Percentiles rank a stretch among this genome's conserved stretches.
Conservation (phyloP, 2,888 invertebrate species). For the Cryptocephalus primarius region DNA sequence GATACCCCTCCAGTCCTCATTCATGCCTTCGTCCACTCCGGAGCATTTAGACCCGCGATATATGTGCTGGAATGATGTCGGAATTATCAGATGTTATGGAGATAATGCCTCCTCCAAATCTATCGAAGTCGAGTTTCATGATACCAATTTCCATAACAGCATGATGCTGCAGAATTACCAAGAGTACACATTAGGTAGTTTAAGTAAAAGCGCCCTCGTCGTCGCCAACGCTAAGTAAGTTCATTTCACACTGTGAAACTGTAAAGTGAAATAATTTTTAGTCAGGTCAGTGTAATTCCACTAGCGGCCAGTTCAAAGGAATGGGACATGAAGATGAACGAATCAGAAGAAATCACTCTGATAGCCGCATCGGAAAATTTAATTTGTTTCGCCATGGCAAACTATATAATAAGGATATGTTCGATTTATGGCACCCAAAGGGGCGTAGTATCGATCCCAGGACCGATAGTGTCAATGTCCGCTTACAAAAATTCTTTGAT, state of each 20-base stretch:
- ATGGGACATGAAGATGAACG: slow-evolving; percentile 71
- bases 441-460: slow-evolving; percentile 62
- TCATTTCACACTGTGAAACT: background rate
- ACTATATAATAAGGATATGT: slow-evolving; percentile 69
- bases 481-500: slow-evolving; percentile 51
- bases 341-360: slow-evolving; percentile 66
- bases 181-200: slow-evolving; percentile 77
- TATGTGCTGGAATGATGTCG: slow-evolving; percentile 86
- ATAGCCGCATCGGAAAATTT: slow-evolving; percentile 58
- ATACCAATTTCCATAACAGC: slow-evolving; percentile 77
- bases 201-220: slow-evolving; percentile 69
- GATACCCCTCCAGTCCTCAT: slow-evolving; percentile 63
- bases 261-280: slow-evolving; percentile 26
- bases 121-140: slow-evolving; percentile 94
- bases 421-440: slow-evolving; percentile 80
- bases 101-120: slow-evolving; percentile 44
- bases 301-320: slow-evolving; percentile 69
- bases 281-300: slow-evolving; percentile 65
- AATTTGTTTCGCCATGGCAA: slow-evolving; percentile 68
- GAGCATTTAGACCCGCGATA: slow-evolving; percentile 56
- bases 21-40: slow-evolving; percentile 87
- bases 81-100: slow-evolving; percentile 76
- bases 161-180: slow-evolving; percentile 80
- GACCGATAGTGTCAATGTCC: slow-evolving; percentile 58
- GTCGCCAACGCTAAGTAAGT: slow-evolving; percentile 59